Evolutionary conservation across 2,888 invertebrate species (phyloP), one percentile per base, ranked within the genome.

Genomic region (Diarsia rubi): DNA sequence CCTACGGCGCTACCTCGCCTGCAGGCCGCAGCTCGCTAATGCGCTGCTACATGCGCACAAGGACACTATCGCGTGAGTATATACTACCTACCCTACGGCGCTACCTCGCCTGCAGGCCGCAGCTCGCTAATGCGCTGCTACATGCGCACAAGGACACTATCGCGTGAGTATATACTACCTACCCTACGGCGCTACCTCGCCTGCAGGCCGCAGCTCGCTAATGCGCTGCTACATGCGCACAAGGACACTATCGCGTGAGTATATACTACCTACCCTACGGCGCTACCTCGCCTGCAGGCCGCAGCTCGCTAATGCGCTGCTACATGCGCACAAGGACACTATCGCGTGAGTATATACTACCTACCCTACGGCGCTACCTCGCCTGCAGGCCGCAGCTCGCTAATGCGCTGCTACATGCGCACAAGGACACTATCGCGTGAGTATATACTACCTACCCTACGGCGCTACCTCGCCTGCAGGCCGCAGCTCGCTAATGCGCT

Each of bases 351-450:
- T 91, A 63, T 45, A 44, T 42, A n/a, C n/a, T n/a, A n/a, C n/a
- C n/a, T n/a, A n/a, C n/a, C n/a, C 94, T 99, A 79, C 98, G 99
- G 85, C 97, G 98, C 62, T 99, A 98, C 95, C 97, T 98, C 78
- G 97, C 97, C 97, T 71, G 97, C 97, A 75, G 98, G 97, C 95
- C 98, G 97, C 57, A 97, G 97, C 85, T 97, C 95, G 90, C 98
- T 16, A 95, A 98, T 21, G 90, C 90, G 24, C 98, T 98, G 90
- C 96, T 99, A 71, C 98, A 98, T 88, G 97, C 97, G 88, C 97
- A 98, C 91, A 97, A 98, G 11, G 97, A 97, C 59, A 95, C 98
- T 19, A 95, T 99, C 47, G 97, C 98, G 98, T 98, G 92, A 97
- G 97, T 91, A 63, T 45, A 44, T 42, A n/a, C n/a, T n/a, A n/a